Percentiles rank a stretch among this genome's conserved stretches.
Evolutionary conservation across 2,113 vertebrate species (phyloP).

Genomic region (Regulus satrapa): DNA sequence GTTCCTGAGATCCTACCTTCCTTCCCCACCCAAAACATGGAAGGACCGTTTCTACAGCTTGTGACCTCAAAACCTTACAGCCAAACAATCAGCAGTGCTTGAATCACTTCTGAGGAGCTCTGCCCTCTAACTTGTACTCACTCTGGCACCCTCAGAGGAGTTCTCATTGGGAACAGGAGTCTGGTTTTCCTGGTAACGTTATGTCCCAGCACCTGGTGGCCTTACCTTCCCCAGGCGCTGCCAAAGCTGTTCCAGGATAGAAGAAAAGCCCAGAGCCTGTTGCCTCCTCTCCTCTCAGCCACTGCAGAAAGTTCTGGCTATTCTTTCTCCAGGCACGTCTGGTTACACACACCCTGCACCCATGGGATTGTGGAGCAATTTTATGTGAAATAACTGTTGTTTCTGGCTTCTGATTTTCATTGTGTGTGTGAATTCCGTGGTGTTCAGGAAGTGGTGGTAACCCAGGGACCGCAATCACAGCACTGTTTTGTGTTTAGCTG

Average conservation of each 20-base stretch:
- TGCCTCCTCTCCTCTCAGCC: not conserved
- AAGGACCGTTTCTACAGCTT: not conserved
- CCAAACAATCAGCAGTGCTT: not conserved
- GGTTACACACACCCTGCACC: not conserved
- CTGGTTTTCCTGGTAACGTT: not conserved
- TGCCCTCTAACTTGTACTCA: not conserved
- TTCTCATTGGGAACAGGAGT: not conserved
- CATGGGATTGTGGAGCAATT: not conserved
- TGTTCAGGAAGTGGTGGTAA: conserved; percentile 46
- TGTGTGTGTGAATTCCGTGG: conserved; percentile 2
- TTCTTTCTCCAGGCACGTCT: not conserved
- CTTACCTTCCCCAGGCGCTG: not conserved
- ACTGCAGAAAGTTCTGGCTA: not conserved
- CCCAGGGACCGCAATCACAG: conserved; percentile 19
- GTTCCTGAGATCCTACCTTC: not conserved
- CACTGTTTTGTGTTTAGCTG: not conserved
- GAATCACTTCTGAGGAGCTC: not conserved
- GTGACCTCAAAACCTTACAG: not conserved
- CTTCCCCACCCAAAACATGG: not conserved
- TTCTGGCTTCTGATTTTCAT: conserved; percentile 30
- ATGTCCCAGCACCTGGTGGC: not conserved
- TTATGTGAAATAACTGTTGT: not conserved
- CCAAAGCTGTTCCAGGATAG: not conserved
- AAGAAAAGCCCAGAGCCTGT: not conserved
- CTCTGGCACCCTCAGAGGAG: not conserved